Conservation (phyloP, 2,888 invertebrate species). For the Volucella zonaria region DNA sequence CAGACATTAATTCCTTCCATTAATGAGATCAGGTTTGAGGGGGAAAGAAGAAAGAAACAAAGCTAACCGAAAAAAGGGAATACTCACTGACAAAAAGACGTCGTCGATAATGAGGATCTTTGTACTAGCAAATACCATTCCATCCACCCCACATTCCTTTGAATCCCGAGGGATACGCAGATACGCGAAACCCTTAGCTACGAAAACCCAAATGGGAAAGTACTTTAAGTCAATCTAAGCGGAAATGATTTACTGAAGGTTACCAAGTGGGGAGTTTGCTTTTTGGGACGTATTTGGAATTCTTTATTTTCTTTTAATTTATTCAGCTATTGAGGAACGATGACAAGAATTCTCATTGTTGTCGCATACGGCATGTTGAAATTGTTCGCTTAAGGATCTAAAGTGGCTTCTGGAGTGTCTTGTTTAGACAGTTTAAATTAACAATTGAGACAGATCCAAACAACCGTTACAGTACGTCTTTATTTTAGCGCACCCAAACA, state of each 20-base stretch:
- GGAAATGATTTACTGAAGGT: conserved; percentile 33
- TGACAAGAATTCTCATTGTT: conserved; percentile 17
- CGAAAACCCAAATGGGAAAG: conserved; percentile 23
- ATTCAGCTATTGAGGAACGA: neutral
- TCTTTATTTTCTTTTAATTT: conserved; percentile 10
- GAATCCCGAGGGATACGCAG: neutral
- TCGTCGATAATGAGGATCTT: conserved; percentile 1
- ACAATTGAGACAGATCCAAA: too few relatives aligned
- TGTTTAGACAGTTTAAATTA: too few relatives aligned
- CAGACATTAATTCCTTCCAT: conserved; percentile 33
- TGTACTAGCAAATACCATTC: neutral
- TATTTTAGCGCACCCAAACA: too few relatives aligned
- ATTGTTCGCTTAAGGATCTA: too few relatives aligned
- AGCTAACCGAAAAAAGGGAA: too few relatives aligned
- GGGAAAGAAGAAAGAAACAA: conserved; percentile 3
- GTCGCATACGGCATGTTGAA: too few relatives aligned
- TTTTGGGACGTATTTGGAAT: neutral
- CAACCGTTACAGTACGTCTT: too few relatives aligned
- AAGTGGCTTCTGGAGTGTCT: too few relatives aligned
- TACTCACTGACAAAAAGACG: conserved; percentile 3
- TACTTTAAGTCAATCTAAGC: conserved; percentile 23
- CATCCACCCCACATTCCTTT: neutral
- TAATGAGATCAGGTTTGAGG: conserved; percentile 6
- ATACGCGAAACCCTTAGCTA: conserved; percentile 5
- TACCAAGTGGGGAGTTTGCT: neutral